phyloP scores from a whole-genome alignment of 2,797 vertebrate genomes.

The Mus minutoides region DNA sequence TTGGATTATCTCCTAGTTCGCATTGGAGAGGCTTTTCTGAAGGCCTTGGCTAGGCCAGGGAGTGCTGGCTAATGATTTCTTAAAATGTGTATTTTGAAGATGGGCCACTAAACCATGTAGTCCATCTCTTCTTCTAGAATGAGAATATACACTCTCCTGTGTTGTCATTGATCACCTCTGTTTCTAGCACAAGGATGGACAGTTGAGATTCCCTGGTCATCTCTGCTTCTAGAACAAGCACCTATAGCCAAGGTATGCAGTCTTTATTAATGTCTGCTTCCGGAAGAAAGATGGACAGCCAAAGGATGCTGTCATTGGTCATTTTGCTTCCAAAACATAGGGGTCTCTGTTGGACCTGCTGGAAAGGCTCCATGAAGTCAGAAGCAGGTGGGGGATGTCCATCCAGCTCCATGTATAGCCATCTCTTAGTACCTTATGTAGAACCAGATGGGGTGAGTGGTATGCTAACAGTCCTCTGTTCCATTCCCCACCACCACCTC shows the following conservation, averaged over 20 bases:
- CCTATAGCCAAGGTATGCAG: not conserved
- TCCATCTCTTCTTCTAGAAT: not conserved
- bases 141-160: not conserved
- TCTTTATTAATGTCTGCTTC: not conserved
- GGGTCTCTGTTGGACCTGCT: not conserved
- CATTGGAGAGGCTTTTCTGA: not conserved
- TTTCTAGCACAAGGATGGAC: not conserved
- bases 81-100: not conserved
- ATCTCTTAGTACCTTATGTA: not conserved
- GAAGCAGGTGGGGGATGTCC: not conserved
- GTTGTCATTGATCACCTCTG: not conserved
- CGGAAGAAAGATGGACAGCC: not conserved
- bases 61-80: not conserved
- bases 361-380: not conserved
- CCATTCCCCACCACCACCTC: not conserved
- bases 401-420: too few relatives aligned
- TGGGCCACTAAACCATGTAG: not conserved
- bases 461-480: not conserved
- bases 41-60: not conserved
- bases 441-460: not conserved
- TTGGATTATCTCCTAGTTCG: not conserved
- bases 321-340: not conserved
- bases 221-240: not conserved
- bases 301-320: not conserved
- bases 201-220: not conserved